phyloP scores from a whole-genome alignment of 92 coral and sea anemone species.

The Micromussa lordhowensis region DNA sequence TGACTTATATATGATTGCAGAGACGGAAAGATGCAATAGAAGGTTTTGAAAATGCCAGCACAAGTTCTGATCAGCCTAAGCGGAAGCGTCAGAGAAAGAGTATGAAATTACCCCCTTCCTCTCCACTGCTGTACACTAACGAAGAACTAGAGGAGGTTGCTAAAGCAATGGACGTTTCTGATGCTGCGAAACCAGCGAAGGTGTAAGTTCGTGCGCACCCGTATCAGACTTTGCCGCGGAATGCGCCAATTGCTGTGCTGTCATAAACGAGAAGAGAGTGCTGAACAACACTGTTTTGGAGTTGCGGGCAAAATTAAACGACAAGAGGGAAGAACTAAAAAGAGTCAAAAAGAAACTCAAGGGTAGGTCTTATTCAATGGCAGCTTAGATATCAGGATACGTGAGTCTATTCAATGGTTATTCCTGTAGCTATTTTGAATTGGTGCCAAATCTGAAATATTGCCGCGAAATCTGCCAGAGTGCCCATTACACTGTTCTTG shows the following conservation, averaged over 20 bases:
- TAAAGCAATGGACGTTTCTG: conserved; percentile 17
- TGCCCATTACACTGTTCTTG: too few relatives aligned
- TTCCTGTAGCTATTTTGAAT: neutral
- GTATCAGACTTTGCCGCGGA: neutral
- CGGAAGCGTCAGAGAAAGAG: conserved; percentile 3
- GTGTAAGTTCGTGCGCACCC: neutral
- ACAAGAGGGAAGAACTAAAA: conserved; percentile 9
- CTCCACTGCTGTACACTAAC: conserved; percentile 14
- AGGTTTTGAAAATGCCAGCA: neutral
- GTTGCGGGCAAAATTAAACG: neutral
- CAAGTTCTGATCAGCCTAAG: neutral
- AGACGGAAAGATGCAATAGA: conserved; percentile 21
- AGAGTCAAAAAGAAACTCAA: too few relatives aligned
- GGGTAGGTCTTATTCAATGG: too few relatives aligned
- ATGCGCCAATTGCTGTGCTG: too few relatives aligned
- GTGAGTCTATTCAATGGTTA: neutral
- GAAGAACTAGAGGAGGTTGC: conserved; percentile 15
- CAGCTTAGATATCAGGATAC: neutral
- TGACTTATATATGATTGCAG: neutral
- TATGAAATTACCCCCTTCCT: neutral
- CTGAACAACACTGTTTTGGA: too few relatives aligned
- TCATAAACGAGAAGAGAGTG: too few relatives aligned
- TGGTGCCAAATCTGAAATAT: too few relatives aligned
- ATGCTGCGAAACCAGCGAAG: neutral
- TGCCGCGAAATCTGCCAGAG: too few relatives aligned